Evolutionary conservation across 2,888 invertebrate genomes (phyloP).

Genomic region (Liodrosophila aerea): DNA sequence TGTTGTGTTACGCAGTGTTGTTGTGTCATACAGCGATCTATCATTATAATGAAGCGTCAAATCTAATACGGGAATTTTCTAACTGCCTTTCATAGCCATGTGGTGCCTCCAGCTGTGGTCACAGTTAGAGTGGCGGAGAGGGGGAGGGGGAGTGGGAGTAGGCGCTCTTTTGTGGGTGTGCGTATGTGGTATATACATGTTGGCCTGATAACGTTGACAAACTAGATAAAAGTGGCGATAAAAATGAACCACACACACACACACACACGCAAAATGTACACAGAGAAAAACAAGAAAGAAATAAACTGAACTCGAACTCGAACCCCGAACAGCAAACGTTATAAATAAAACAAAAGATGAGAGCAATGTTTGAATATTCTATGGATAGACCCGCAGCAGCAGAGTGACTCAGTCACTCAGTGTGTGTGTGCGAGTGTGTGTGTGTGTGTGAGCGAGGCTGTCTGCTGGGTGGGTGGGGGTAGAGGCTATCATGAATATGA

Average conservation of each 20-base stretch:
- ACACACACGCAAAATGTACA: slow-evolving; percentile 52
- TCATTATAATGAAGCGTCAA: slow-evolving; percentile 75
- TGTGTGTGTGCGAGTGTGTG: not conserved
- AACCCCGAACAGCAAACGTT: slow-evolving; percentile 27
- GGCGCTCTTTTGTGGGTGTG: slow-evolving; percentile 6
- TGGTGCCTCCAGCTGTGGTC: slow-evolving; percentile 29
- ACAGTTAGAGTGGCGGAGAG: not conserved
- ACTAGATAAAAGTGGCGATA: slow-evolving; percentile 74
- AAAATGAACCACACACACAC: slow-evolving; percentile 49
- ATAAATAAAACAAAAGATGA: slow-evolving; percentile 66
- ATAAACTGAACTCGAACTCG: slow-evolving; percentile 13
- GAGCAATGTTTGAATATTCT: slow-evolving; percentile 40
- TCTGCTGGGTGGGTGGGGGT: not conserved
- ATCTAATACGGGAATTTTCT: slow-evolving; percentile 64
- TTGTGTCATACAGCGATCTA: slow-evolving; percentile 58
- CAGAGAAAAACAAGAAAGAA: slow-evolving; percentile 20
- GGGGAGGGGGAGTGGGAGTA: slow-evolving; percentile 21
- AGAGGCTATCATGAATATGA: slow-evolving; percentile 59
- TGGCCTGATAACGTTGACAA: slow-evolving; percentile 69
- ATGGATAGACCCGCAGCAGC: slow-evolving; percentile 18
- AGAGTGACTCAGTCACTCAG: slow-evolving; percentile 2
- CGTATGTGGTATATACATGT: slow-evolving; percentile 10
- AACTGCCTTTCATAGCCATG: slow-evolving; percentile 59
- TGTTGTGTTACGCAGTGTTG: slow-evolving; percentile 10
- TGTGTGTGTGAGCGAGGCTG: not conserved